Evolutionary conservation across 1,140 invertebrate species (phyloP).

Genomic region (Condylostylus longicornis): DNA sequence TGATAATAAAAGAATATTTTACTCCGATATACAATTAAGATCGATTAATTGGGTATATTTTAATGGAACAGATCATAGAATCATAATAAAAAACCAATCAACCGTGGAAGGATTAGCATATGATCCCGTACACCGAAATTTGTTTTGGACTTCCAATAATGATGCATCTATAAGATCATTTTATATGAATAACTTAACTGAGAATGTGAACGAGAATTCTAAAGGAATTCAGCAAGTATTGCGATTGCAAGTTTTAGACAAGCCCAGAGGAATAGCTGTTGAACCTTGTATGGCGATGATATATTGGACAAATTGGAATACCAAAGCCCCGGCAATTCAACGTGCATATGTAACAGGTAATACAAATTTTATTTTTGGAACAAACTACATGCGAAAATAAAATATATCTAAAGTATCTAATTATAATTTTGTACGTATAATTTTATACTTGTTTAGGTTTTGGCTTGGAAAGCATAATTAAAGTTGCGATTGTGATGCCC

Average conservation of each 20-base stretch:
- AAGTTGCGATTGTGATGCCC: slow-evolving; percentile 64
- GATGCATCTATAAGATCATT: slow-evolving; percentile 56
- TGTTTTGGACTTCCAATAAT: slow-evolving; percentile 79
- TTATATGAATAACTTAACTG: slow-evolving; percentile 31
- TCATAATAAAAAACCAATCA: slow-evolving; percentile 57
- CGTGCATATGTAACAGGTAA: slow-evolving; percentile 50
- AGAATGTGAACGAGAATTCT: slow-evolving; percentile 24
- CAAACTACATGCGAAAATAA: too few relatives aligned
- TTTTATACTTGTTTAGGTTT: too few relatives aligned
- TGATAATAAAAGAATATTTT: slow-evolving; percentile 51
- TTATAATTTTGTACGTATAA: too few relatives aligned
- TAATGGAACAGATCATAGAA: slow-evolving; percentile 55
- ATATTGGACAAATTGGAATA: slow-evolving; percentile 78
- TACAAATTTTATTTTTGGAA: too few relatives aligned
- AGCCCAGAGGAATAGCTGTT: slow-evolving; percentile 66
- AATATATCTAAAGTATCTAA: too few relatives aligned
- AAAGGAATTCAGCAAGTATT: slow-evolving; percentile 45
- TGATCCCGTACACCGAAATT: slow-evolving; percentile 43
- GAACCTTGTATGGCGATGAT: slow-evolving; percentile 60
- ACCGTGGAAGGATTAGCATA: slow-evolving; percentile 72
- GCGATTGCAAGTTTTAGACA: slow-evolving; percentile 50
- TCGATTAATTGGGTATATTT: slow-evolving; percentile 72
- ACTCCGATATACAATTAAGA: slow-evolving; percentile 73
- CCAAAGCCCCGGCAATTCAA: slow-evolving; percentile 53
- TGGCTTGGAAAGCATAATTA: slow-evolving; percentile 50